Conservation (phyloP, 2,888 invertebrate species). For the Anodontia alba region DNA sequence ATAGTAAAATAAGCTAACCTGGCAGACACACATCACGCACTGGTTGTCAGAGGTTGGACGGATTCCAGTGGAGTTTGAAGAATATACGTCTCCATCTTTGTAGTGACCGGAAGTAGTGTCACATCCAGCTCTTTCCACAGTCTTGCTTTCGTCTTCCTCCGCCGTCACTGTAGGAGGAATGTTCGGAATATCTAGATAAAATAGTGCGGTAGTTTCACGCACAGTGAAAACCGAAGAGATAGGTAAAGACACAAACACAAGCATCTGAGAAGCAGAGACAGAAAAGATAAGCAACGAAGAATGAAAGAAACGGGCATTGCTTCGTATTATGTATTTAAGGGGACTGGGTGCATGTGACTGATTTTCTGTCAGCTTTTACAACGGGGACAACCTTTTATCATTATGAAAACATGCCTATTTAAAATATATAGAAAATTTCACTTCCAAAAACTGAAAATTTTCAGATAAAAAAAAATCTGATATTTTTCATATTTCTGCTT, state of each 20-base stretch:
- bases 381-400: too few species aligned
- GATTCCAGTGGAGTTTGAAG: slow-evolving; percentile 84
- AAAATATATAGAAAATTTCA: too few species aligned
- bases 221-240: slow-evolving; percentile 57
- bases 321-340: too few species aligned
- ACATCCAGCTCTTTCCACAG: slow-evolving; percentile 51
- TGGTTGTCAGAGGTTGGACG: slow-evolving; percentile 81
- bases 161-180: slow-evolving; percentile 80
- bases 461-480: too few species aligned
- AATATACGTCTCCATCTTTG: slow-evolving; percentile 84
- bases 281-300: background rate
- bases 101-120: slow-evolving; percentile 83
- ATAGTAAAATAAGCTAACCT: slow-evolving; percentile 74
- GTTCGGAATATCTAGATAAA: slow-evolving; percentile 82
- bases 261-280: slow-evolving; percentile 24
- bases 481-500: too few species aligned
- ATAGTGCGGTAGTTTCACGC: slow-evolving; percentile 65
- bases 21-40: slow-evolving; percentile 85
- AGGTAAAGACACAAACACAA: slow-evolving; percentile 42
- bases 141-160: slow-evolving; percentile 57
- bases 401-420: too few species aligned
- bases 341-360: too few species aligned
- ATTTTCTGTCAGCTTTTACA: too few species aligned
- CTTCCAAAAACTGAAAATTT: too few species aligned
- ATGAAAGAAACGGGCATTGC: too few species aligned